Evolutionary conservation across 2,797 vertebrate species (phyloP).

Genomic region (Pseudochromis fuscus): DNA sequence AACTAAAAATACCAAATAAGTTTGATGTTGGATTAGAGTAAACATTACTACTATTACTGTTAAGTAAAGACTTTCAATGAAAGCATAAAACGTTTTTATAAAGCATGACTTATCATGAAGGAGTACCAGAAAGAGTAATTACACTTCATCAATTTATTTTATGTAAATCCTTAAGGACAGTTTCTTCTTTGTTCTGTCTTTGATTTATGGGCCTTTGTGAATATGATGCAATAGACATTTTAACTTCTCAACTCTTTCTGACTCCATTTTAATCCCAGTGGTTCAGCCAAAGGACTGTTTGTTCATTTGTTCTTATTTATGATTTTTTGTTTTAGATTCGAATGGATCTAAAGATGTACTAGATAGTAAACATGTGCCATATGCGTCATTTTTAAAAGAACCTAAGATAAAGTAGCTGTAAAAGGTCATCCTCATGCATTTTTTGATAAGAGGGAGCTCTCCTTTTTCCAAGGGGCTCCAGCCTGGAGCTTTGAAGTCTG

Average conservation of each 20-base stretch:
- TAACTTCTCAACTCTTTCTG: background rate
- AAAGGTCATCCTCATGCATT: background rate
- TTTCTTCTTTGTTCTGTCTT: conserved; percentile 15
- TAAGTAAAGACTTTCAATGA: background rate
- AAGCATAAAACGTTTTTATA: background rate
- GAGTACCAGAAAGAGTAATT: background rate
- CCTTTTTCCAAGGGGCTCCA: background rate
- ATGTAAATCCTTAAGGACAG: background rate
- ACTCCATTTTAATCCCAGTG: conserved; percentile 7
- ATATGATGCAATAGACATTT: conserved; percentile 11
- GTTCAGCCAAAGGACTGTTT: background rate
- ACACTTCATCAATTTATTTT: conserved; percentile 4
- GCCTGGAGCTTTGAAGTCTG: conserved; percentile 16
- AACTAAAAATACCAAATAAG: background rate
- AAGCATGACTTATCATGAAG: background rate
- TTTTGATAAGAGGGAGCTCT: conserved; percentile 2
- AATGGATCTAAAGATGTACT: conserved; percentile 6
- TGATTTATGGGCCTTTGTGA: conserved; percentile 3
- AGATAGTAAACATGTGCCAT: conserved; percentile 9
- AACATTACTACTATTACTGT: background rate
- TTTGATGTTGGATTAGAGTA: background rate
- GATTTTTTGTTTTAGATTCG: conserved; percentile 19
- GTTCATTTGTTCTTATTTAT: conserved; percentile 1
- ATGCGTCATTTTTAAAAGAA: conserved; percentile 16
- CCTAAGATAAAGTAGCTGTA: conserved; percentile 13